A percentile compares a stretch with the other conserved stretches of the same genome.
These are phyloP conservation scores for Periophthalmus magnuspinnatus DNA, from an alignment of 2,797 vertebrate genomes.

Conservation along the genomic window DNA sequence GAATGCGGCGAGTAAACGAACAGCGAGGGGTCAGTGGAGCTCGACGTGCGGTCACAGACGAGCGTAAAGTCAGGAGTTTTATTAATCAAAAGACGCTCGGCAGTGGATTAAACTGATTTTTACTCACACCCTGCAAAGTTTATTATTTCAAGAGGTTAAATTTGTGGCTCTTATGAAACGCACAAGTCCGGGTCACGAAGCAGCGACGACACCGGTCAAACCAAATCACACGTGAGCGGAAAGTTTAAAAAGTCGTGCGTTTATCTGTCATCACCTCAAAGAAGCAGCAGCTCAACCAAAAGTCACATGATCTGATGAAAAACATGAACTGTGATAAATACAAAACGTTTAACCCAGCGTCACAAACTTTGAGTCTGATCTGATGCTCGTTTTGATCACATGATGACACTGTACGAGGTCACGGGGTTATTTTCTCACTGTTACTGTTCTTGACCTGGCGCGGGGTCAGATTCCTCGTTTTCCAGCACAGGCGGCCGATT, in stretches of 20 bases:
- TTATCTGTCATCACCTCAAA: not conserved
- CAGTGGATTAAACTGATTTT: too few relatives aligned
- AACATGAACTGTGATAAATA: not conserved
- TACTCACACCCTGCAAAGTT: too few relatives aligned
- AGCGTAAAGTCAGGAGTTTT: too few relatives aligned
- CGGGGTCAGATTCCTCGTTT: not conserved
- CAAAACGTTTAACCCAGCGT: not conserved
- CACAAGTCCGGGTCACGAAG: not conserved
- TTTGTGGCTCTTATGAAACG: not conserved
- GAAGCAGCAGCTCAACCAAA: not conserved
- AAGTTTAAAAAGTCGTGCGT: not conserved
- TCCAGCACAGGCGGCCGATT: not conserved
- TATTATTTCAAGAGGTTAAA: too few relatives aligned
- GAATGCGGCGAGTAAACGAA: too few relatives aligned
- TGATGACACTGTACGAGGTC: not conserved
- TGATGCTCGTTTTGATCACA: not conserved
- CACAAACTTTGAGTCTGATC: not conserved
- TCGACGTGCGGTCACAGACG: too few relatives aligned
- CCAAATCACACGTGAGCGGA: not conserved
- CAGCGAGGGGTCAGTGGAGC: too few relatives aligned
- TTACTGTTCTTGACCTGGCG: not conserved
- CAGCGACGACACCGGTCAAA: slow-evolving; percentile 1
- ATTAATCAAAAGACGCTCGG: too few relatives aligned
- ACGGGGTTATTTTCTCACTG: not conserved
- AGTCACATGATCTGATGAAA: not conserved